Evolutionary conservation across 2,113 vertebrate genomes (phyloP).

Genomic region (Amazona guildingii): DNA sequence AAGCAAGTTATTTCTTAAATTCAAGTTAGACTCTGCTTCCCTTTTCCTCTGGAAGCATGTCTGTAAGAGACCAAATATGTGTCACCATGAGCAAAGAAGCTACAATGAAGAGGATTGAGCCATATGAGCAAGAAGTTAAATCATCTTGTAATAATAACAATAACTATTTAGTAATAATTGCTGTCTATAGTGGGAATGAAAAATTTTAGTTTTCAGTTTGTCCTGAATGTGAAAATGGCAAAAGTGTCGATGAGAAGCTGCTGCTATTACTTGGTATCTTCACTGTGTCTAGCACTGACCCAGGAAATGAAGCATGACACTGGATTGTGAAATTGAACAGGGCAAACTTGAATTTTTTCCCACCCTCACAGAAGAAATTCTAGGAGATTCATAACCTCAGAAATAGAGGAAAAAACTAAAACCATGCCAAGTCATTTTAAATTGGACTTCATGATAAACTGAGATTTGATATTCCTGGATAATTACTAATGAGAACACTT

Average conservation of each 20-base stretch:
- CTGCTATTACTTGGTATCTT: neutral
- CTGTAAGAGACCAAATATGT: neutral
- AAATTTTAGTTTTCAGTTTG: neutral
- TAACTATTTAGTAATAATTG: neutral
- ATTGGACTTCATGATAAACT: slow-evolving; percentile 70
- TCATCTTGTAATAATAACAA: neutral
- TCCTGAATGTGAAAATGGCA: neutral
- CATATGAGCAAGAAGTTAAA: neutral
- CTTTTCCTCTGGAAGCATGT: neutral
- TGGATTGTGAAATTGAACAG: neutral
- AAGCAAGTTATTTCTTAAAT: neutral
- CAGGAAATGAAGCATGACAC: neutral
- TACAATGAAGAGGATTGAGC: neutral
- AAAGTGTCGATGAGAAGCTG: neutral
- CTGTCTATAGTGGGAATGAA: neutral
- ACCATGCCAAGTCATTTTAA: slow-evolving; percentile 66
- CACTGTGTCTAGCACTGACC: neutral
- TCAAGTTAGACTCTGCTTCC: neutral
- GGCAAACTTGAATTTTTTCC: neutral
- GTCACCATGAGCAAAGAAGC: neutral
- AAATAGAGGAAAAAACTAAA: slow-evolving; percentile 26
- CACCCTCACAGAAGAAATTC: slow-evolving; percentile 10
- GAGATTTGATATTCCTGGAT: slow-evolving; percentile 81
- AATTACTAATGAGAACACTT: slow-evolving; percentile 82
- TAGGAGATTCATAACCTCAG: slow-evolving; percentile 17